Evolutionary conservation across 2,797 vertebrate genomes (phyloP).

Genomic region (Muraenolepis orangiensis): DNA sequence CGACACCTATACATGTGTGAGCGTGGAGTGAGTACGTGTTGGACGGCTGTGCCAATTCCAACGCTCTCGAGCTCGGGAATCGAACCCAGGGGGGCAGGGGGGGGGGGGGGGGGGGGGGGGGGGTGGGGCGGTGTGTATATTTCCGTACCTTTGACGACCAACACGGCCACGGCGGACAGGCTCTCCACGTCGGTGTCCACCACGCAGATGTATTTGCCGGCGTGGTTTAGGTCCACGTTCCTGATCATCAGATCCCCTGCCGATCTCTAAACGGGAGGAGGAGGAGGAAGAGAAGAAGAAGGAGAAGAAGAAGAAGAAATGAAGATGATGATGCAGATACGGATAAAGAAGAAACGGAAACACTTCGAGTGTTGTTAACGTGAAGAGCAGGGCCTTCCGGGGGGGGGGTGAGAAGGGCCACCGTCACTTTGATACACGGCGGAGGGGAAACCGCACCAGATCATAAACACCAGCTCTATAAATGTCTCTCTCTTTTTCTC

Average conservation of each 20-base stretch:
- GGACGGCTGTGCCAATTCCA: no score
- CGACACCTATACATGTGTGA: no score
- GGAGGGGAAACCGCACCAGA: neutral
- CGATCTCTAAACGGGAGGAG: constrained; percentile 72
- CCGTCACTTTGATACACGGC: neutral
- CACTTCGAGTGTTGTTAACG: constrained; percentile 60
- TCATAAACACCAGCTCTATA: no score
- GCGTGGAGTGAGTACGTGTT: no score
- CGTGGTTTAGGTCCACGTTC: constrained; percentile 92
- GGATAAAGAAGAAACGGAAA: constrained; percentile 46
- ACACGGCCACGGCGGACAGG: constrained; percentile 85
- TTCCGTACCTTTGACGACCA: constrained; percentile 93
- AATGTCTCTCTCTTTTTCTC: no score
- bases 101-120: no score
- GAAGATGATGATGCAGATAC: constrained; percentile 29
- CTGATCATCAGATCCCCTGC: constrained; percentile 95
- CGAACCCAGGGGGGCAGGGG: neutral
- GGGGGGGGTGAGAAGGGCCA: neutral
- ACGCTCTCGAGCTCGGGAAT: constrained; percentile 13
- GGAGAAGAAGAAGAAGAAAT: neutral
- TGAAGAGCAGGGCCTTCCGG: constrained; percentile 53
- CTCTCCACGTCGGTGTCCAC: constrained; percentile 93
- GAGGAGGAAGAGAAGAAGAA: neutral
- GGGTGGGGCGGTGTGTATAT: no score
- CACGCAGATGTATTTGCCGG: constrained; percentile 90